Evolutionary conservation across 2,888 invertebrate genomes (phyloP).

Genomic region (Chesias legatella): DNA sequence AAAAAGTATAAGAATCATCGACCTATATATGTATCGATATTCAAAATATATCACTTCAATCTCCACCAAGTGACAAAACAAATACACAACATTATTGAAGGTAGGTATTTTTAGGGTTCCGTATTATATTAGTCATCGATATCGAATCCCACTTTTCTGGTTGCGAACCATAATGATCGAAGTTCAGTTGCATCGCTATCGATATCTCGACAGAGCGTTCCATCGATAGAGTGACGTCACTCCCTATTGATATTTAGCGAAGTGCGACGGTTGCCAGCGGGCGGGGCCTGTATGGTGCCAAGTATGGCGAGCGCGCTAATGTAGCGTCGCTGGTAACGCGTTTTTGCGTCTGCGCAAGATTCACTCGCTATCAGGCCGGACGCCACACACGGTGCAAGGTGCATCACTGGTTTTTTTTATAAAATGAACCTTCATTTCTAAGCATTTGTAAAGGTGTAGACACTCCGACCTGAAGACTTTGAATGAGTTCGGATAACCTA

Average conservation of each 20-base stretch:
- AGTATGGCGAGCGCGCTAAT: constrained; percentile 78
- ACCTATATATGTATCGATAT: too few relatives aligned
- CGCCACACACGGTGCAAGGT: constrained; percentile 52
- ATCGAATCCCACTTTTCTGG: too few relatives aligned
- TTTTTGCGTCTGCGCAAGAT: constrained; percentile 59
- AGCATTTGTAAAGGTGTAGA: neutral
- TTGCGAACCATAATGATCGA: too few relatives aligned
- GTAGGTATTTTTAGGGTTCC: too few relatives aligned
- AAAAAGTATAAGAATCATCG: neutral
- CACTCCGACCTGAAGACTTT: too few relatives aligned
- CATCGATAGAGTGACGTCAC: constrained; percentile 49
- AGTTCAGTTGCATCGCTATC: constrained; percentile 10
- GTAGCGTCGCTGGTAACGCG: constrained; percentile 60
- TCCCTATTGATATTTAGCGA: constrained; percentile 58
- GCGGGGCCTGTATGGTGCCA: constrained; percentile 69
- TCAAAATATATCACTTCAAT: too few relatives aligned
- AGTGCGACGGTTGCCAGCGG: constrained; percentile 57
- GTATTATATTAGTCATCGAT: constrained; percentile 5
- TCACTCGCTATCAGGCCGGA: constrained; percentile 53
- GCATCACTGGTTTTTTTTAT: too few relatives aligned
- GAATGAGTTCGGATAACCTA: too few relatives aligned
- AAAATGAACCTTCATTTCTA: constrained; percentile 11
- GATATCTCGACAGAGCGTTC: constrained; percentile 30
- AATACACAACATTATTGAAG: too few relatives aligned
- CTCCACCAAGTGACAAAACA: too few relatives aligned